Conservation (phyloP, 1,140 invertebrate genomes). For the Lepidurus arcticus region DNA sequence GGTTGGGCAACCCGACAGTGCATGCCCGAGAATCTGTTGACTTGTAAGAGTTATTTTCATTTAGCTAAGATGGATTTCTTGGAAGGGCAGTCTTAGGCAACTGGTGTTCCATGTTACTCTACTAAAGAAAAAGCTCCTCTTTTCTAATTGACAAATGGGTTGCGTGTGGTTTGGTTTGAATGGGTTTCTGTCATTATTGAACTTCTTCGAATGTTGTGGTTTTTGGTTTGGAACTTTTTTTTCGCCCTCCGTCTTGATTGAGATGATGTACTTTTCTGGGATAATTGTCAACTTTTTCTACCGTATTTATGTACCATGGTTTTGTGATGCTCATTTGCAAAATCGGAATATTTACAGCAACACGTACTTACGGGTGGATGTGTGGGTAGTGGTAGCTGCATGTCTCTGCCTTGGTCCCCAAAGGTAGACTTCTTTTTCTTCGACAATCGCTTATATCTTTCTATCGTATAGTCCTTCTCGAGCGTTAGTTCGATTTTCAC, state of each 20-base stretch:
- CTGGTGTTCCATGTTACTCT: neutral
- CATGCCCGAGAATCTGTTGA: neutral
- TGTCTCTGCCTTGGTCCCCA: constrained; percentile 31
- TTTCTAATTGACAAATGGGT: neutral
- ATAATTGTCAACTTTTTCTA: neutral
- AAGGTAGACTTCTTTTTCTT: constrained; percentile 22
- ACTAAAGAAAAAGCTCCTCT: neutral
- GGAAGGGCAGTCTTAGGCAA: neutral
- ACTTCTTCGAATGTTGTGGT: neutral
- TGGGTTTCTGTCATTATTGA: neutral
- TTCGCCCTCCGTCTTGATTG: neutral
- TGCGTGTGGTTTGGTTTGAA: constrained; percentile 11
- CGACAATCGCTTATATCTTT: constrained; percentile 14
- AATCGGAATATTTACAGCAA: constrained; percentile 19
- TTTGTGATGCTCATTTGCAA: constrained; percentile 22
- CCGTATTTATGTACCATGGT: neutral
- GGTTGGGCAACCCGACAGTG: neutral
- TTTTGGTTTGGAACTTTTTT: neutral
- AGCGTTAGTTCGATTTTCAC: neutral
- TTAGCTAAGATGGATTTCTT: neutral
- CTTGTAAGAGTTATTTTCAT: neutral
- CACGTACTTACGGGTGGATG: constrained; percentile 17
- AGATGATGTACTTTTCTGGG: neutral
- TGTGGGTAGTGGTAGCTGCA: constrained; percentile 32
- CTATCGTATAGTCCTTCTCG: constrained; percentile 1